Conservation (phyloP, 2,888 invertebrate species). For the Xestia xanthographa region DNA sequence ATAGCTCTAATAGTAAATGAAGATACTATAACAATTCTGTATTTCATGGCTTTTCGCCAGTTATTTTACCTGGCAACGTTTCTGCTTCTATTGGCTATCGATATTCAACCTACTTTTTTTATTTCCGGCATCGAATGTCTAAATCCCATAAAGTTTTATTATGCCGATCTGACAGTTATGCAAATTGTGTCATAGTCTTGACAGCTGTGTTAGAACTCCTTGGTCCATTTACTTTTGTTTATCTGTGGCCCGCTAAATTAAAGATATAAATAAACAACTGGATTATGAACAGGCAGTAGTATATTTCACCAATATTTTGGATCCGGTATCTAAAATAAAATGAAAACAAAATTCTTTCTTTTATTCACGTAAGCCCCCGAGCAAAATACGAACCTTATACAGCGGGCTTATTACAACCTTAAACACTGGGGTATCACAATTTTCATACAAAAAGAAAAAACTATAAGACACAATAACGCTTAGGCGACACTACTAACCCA, state of each 20-base stretch:
- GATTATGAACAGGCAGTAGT: neutral
- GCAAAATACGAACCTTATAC: neutral
- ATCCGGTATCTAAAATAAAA: neutral
- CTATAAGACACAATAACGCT: conserved; percentile 24
- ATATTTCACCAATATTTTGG: neutral
- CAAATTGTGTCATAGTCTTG: conserved; percentile 45
- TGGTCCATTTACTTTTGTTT: conserved; percentile 28
- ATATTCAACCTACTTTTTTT: conserved; percentile 49
- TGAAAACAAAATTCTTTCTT: neutral
- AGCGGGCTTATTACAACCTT: neutral
- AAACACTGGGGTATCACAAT: neutral
- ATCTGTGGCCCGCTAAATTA: neutral
- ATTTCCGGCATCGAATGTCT: conserved; percentile 28
- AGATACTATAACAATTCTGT: conserved; percentile 14
- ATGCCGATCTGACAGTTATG: conserved; percentile 35
- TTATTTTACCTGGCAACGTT: conserved; percentile 49
- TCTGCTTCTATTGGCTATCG: conserved; percentile 41
- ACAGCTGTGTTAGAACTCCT: conserved; percentile 29
- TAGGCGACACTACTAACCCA: conserved; percentile 33
- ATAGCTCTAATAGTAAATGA: conserved; percentile 35
- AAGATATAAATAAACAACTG: neutral
- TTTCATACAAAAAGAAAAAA: conserved; percentile 9
- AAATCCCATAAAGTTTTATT: conserved; percentile 38
- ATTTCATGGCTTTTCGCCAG: conserved; percentile 49
- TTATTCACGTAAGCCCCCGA: neutral